Percentiles rank a stretch among this genome's conserved stretches.
phyloP scores from a whole-genome alignment of 2,888 invertebrate genomes.

The Epiblema foenella region DNA sequence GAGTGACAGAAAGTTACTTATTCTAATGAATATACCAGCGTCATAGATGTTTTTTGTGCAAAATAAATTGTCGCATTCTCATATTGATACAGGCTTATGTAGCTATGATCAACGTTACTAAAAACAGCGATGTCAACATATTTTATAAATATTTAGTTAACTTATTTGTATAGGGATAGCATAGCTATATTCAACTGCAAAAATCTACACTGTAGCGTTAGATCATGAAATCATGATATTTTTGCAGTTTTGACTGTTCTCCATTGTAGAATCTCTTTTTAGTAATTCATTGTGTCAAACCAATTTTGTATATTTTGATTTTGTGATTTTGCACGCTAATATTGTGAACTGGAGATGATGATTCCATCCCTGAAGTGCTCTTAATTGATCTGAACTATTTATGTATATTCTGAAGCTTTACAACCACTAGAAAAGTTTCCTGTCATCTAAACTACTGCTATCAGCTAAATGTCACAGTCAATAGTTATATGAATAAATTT shows the following conservation, averaged over 20 bases:
- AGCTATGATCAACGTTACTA: not conserved
- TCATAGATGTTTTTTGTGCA: not conserved
- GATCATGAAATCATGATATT: not conserved
- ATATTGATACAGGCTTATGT: not conserved
- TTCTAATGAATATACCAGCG: not conserved
- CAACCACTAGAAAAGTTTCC: conserved; percentile 55
- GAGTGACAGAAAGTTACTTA: not conserved
- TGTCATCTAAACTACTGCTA: conserved; percentile 61
- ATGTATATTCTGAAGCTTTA: conserved; percentile 66
- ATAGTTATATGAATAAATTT: conserved; percentile 71
- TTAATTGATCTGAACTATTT: conserved; percentile 76
- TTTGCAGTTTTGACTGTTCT: not conserved
- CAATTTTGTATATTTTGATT: conserved; percentile 64
- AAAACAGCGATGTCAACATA: not conserved
- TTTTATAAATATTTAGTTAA: conserved; percentile 6
- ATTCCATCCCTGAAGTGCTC: conserved; percentile 84
- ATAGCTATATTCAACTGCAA: not conserved
- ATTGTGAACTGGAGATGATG: conserved; percentile 68
- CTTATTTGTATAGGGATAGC: conserved; percentile 6
- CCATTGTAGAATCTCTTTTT: conserved; percentile 33
- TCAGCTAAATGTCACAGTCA: conserved; percentile 70
- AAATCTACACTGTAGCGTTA: not conserved
- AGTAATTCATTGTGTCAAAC: conserved; percentile 58
- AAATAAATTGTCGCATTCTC: not conserved
- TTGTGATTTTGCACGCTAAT: conserved; percentile 64